phyloP scores from a whole-genome alignment of 1,140 invertebrate species.

The Saccostrea glomerata region DNA sequence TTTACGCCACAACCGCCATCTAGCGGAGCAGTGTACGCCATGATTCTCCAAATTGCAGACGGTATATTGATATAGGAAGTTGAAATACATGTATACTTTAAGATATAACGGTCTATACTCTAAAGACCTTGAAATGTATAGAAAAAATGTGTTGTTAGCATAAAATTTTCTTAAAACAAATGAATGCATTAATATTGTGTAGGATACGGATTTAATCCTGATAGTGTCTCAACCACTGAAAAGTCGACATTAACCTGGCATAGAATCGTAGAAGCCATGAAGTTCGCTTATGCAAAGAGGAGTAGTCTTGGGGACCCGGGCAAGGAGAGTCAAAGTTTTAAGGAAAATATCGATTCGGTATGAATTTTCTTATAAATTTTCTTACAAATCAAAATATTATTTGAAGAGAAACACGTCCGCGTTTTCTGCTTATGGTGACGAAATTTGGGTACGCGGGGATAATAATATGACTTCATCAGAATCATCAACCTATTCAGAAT shows the following conservation, averaged over 20 bases:
- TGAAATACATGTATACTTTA: no score
- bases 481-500: no score
- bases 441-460: no score
- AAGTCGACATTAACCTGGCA: constrained; percentile 83
- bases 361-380: not conserved
- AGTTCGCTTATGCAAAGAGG: constrained; percentile 92
- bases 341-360: constrained; percentile 51
- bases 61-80: constrained; percentile 60
- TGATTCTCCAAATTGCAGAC: constrained; percentile 91
- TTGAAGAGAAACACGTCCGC: not conserved
- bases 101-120: no score
- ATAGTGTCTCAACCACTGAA: constrained; percentile 87
- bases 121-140: no score
- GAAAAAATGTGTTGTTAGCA: no score
- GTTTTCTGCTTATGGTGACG: not conserved
- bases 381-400: not conserved
- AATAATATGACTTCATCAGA: no score
- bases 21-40: constrained; percentile 88
- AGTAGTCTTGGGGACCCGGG: constrained; percentile 90
- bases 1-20: constrained; percentile 89
- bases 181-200: constrained; percentile 70
- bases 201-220: constrained; percentile 92
- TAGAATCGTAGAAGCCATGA: constrained; percentile 94
- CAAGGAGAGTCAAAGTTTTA: constrained; percentile 78
- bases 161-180: no score